Evolutionary conservation across 1,140 invertebrate species (phyloP).

Genomic region (Hermatobates lingyangjiaoensis): DNA sequence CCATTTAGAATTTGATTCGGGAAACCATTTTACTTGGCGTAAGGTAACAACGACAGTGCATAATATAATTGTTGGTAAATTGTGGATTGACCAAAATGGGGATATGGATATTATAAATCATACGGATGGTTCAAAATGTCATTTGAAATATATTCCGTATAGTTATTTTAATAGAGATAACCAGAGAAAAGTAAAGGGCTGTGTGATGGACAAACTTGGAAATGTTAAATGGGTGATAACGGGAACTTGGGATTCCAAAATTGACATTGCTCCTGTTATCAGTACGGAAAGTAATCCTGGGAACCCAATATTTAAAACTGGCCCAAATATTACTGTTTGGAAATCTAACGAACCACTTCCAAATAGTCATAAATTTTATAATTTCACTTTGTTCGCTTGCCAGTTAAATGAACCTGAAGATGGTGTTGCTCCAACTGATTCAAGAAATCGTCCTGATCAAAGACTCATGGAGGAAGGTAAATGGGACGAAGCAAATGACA

Average conservation of each 20-base stretch:
- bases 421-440: conserved; percentile 87
- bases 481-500: conserved; percentile 91
- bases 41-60: conserved; percentile 98
- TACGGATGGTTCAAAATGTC: conserved; percentile 75
- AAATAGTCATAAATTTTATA: conserved; percentile 65
- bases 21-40: conserved; percentile 86
- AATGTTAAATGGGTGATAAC: conserved; percentile 59
- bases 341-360: conserved; percentile 50
- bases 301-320: conserved; percentile 83
- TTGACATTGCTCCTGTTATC: conserved; percentile 82
- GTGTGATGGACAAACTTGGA: conserved; percentile 39
- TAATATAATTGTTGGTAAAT: conserved; percentile 97
- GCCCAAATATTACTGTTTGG: conserved; percentile 68
- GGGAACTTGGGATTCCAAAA: conserved; percentile 87
- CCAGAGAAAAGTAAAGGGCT: conserved; percentile 56
- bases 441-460: conserved; percentile 83
- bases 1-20: conserved; percentile 49
- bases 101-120: conserved; percentile 94
- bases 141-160: conserved; percentile 90
- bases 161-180: conserved; percentile 93
- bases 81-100: conserved; percentile 98
- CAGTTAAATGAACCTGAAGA: conserved; percentile 91
- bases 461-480: conserved; percentile 88
- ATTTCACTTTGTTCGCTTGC: conserved; percentile 84
- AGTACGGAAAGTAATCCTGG: conserved; percentile 44